These are phyloP conservation scores for Eretmochelys imbricata DNA, from an alignment of 2,113 vertebrate genomes.

Conservation along the genomic window DNA sequence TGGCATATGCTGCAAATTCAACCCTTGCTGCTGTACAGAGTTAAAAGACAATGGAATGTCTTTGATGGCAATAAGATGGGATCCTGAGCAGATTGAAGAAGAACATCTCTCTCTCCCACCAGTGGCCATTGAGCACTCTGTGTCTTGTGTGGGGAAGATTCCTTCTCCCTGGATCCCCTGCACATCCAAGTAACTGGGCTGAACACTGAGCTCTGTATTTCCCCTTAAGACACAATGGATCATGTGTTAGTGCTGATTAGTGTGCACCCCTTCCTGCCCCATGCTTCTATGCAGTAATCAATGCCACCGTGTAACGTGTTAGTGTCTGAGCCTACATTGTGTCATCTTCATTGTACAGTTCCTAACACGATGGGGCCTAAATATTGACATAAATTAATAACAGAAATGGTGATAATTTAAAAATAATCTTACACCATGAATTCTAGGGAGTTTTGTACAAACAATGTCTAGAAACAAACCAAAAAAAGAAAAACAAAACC, in stretches of 20 bases:
- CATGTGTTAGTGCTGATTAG: not conserved
- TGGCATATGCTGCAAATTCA: not conserved
- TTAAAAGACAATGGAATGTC: not conserved
- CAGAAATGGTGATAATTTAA: not conserved
- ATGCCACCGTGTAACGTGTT: not conserved
- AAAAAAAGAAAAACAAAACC: not conserved
- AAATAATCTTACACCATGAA: not conserved
- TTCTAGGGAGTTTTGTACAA: not conserved
- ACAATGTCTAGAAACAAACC: not conserved
- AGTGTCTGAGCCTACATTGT: not conserved
- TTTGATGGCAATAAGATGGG: not conserved
- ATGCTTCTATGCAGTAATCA: not conserved
- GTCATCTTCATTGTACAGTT: not conserved
- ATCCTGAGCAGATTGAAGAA: not conserved
- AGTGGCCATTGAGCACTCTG: not conserved
- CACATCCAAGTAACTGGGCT: not conserved
- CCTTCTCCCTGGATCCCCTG: not conserved
- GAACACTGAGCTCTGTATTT: accelerated
- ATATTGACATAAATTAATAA: not conserved
- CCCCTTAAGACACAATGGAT: not conserved
- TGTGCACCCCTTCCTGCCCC: not conserved
- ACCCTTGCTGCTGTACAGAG: not conserved
- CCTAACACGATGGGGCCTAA: not conserved
- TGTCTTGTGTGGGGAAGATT: not conserved
- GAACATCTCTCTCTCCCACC: not conserved